Evolutionary conservation across 2,888 invertebrate species (phyloP).

Genomic region (Gerris lacustris): DNA sequence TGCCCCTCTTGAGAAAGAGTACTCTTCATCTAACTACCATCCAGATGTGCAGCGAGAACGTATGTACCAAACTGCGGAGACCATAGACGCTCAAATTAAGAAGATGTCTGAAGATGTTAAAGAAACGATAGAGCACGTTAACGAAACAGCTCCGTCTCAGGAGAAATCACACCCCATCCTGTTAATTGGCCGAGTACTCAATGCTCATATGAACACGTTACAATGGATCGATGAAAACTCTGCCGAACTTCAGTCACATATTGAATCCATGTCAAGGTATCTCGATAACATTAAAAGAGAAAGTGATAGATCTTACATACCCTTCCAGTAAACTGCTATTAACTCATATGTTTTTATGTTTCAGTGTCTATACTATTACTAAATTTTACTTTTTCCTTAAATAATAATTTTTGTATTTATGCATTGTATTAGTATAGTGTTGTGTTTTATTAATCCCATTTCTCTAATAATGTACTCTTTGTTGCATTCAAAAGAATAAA

Average conservation of each 20-base stretch:
- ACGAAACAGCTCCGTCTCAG: constrained; percentile 71
- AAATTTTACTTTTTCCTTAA: not conserved
- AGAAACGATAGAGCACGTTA: constrained; percentile 83
- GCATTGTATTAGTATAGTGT: no score
- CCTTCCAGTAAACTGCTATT: not conserved
- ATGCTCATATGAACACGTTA: constrained; percentile 90
- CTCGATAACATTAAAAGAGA: constrained; percentile 64
- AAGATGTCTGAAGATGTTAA: constrained; percentile 91
- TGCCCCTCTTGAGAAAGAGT: constrained; percentile 70
- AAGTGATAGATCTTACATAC: constrained; percentile 42
- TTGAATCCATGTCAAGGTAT: constrained; percentile 70
- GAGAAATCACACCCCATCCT: constrained; percentile 78
- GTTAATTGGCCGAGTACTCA: constrained; percentile 84
- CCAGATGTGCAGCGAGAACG: constrained; percentile 82
- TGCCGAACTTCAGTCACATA: constrained; percentile 58
- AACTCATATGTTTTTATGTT: not conserved
- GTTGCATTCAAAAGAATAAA: no score
- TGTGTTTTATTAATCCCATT: no score
- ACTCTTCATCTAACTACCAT: constrained; percentile 45
- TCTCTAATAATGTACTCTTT: no score
- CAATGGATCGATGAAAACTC: constrained; percentile 88
- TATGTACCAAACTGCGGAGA: constrained; percentile 81
- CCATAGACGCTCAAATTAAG: constrained; percentile 78
- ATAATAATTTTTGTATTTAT: no score
- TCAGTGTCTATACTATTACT: not conserved